Base-by-base conservation (phyloP, 2,888 invertebrate genomes). In the Aradus depressus region DNA sequence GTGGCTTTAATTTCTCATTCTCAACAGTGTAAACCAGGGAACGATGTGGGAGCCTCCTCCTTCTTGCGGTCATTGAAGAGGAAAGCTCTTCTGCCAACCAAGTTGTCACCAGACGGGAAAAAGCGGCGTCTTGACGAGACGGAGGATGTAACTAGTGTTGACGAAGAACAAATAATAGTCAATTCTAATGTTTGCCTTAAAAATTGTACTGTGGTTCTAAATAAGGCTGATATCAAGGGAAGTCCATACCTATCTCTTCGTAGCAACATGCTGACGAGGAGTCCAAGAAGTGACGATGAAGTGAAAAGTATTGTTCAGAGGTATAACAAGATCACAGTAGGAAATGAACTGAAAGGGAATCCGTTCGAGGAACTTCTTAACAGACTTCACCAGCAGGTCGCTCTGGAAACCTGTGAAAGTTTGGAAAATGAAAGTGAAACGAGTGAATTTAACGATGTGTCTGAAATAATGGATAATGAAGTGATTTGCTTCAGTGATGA, bases 1-100 rank as follows among this genome's bases (percentile, higher is more conserved):
- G 84, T 82, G 10, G 83, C 83, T 2, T 69, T 84, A 3, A 75
- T 77, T 4, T 78, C 83, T 18, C 85, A 84, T 68, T 73, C 79
- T 32, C 75, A 79, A 63, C 78, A 77, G 50, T 85, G 84, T 65
- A 72, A 69, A 55, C n/a, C 42, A 1, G 18, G 37, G 0, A 38
- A 47, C n/a, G 8, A 38, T 25, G 26, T 47, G 2, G n/a, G n/a
- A n/a, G n/a, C n/a, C n/a, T n/a, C n/a, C n/a, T n/a, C n/a, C n/a
- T n/a, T n/a, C n/a, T n/a, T n/a, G n/a, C 22, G 35, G 19, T 35
- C 47, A 18, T 38, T 47, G 19, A 47, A 47, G 35, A 34, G 47
- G 8, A 47, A 47, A 47, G 19, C 47, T 25, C 47, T 47, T 16
- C 25, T 28, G 3, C 47, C 47, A 19, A 35, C 38, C 18, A n/a